Conservation (phyloP, 2,888 invertebrate species). For the Dilophus febrilis region DNA sequence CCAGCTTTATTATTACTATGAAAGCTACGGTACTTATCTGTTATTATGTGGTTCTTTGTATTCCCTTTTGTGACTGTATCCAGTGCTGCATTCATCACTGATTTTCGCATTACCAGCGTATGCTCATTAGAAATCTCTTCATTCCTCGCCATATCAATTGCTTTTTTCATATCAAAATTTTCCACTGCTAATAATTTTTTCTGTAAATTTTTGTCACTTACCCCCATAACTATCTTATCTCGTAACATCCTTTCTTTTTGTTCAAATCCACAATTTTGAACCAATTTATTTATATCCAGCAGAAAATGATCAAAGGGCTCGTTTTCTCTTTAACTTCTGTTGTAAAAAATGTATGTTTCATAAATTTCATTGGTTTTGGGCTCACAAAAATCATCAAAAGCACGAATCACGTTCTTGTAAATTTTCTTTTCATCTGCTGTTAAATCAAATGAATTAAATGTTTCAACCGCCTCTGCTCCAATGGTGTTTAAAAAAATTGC, state of each 20-base stretch:
- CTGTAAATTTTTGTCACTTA: constrained; percentile 7
- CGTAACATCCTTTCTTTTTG: constrained; percentile 8
- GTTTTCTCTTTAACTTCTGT: constrained; percentile 7
- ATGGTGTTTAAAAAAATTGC: constrained; percentile 15
- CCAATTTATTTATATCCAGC: constrained; percentile 11
- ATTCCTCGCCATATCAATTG: constrained; percentile 4
- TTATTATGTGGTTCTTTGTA: not conserved
- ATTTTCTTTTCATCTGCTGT: constrained; percentile 9
- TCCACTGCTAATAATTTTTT: constrained; percentile 6
- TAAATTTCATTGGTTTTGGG: constrained; percentile 9
- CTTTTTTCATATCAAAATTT: constrained; percentile 3
- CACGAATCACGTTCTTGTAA: constrained; percentile 10
- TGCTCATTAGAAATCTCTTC: too few relatives aligned
- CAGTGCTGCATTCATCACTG: not conserved
- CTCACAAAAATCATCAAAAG: constrained; percentile 11
- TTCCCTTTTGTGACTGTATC: not conserved
- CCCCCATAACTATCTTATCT: constrained; percentile 10
- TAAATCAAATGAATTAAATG: constrained; percentile 14
- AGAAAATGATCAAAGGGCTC: constrained; percentile 12
- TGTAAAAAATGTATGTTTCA: constrained; percentile 9
- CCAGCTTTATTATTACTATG: not conserved
- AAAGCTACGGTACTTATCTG: not conserved
- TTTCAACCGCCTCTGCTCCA: constrained; percentile 15
- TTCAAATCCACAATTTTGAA: constrained; percentile 8
- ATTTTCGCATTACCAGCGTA: too few relatives aligned